Evolutionary conservation across 1,140 invertebrate species (phyloP).

Genomic region (Lycorma delicatula): DNA sequence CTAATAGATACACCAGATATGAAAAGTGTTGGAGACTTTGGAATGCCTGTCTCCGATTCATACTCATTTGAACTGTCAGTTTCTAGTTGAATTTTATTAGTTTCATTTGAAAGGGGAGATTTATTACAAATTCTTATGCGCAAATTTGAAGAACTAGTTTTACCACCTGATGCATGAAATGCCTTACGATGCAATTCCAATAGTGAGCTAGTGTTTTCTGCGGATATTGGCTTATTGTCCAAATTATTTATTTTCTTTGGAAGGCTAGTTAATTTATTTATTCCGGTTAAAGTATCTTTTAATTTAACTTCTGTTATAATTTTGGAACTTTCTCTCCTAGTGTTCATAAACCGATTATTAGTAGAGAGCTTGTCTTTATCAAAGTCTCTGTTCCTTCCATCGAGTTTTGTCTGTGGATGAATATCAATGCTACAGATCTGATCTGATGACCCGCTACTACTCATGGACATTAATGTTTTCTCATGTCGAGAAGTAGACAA

Average conservation of each 20-base stretch:
- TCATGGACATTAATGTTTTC: conserved; percentile 2
- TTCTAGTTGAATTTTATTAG: too few relatives aligned
- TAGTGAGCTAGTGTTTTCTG: conserved; percentile 3
- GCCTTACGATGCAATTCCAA: conserved; percentile 19
- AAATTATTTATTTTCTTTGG: too few relatives aligned
- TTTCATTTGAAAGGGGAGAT: conserved; percentile 5
- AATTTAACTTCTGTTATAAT: too few relatives aligned
- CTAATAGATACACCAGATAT: conserved; percentile 52
- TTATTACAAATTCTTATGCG: conserved; percentile 15
- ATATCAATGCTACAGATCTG: neutral
- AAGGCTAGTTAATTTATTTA: too few relatives aligned
- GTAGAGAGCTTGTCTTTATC: too few relatives aligned
- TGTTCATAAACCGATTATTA: too few relatives aligned
- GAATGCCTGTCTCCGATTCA: conserved; percentile 49
- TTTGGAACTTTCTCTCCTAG: too few relatives aligned
- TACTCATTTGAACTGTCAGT: conserved; percentile 47
- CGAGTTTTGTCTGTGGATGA: too few relatives aligned
- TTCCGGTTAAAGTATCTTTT: too few relatives aligned
- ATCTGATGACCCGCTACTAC: neutral
- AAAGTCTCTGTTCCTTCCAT: too few relatives aligned
- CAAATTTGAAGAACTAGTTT: conserved; percentile 13
- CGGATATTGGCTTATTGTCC: too few relatives aligned
- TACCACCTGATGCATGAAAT: conserved; percentile 20
- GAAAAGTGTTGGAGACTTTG: conserved; percentile 48
- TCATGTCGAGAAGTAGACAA: too few relatives aligned